Conservation (phyloP, 2,797 vertebrate genomes). For the Lindbergichthys nudifrons region DNA sequence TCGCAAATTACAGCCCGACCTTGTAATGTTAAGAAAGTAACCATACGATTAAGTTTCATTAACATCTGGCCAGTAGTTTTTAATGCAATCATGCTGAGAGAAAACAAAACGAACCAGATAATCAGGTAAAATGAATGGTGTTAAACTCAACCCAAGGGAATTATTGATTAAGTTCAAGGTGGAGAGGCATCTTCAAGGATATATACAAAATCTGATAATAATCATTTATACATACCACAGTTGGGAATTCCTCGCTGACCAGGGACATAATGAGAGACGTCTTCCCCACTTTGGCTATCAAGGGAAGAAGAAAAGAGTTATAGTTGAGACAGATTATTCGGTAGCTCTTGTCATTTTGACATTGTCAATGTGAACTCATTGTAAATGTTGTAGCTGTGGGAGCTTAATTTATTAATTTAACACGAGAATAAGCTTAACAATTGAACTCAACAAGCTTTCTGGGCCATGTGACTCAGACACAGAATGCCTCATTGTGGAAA, state of each 20-base stretch:
- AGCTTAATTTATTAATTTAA: neutral
- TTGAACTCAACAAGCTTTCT: neutral
- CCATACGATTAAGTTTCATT: no score
- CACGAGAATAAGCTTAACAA: neutral
- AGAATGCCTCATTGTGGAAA: neutral
- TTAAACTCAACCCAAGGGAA: neutral
- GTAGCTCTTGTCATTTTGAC: neutral
- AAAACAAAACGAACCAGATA: no score
- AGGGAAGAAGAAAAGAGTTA: slow-evolving; percentile 20
- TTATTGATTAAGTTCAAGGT: accelerated
- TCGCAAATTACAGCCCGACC: no score
- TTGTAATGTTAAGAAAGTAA: no score
- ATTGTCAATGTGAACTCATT: neutral
- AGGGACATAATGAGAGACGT: slow-evolving; percentile 98
- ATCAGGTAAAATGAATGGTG: neutral
- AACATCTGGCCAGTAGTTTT: no score
- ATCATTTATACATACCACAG: slow-evolving; percentile 86
- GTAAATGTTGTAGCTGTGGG: neutral
- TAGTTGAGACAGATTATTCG: neutral
- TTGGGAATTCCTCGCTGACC: slow-evolving; percentile 98
- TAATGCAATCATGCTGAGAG: no score
- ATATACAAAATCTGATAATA: neutral
- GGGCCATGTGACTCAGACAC: neutral
- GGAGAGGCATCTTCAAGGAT: neutral
- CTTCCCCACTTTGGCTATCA: slow-evolving; percentile 96